phyloP scores from a whole-genome alignment of 2,797 vertebrate species.

The Podarcis siculus region DNA sequence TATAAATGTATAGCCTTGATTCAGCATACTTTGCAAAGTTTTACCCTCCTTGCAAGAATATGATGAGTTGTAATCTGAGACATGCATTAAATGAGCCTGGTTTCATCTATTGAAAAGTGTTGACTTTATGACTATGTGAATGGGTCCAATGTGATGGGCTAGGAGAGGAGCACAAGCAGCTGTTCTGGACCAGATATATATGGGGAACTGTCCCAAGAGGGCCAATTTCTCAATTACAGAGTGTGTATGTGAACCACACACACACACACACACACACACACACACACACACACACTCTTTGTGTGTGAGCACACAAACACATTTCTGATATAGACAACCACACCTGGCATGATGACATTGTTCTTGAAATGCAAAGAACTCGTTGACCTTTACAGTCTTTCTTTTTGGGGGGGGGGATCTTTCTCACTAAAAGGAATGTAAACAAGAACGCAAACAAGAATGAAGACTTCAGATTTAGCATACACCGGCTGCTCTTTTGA shows the following conservation, averaged over 20 bases:
- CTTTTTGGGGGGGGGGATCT: background rate
- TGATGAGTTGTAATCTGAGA: background rate
- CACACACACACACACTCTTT: background rate
- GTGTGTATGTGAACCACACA: background rate
- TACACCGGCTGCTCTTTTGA: background rate
- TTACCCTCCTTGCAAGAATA: background rate
- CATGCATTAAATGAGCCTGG: background rate
- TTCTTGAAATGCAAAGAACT: background rate
- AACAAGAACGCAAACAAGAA: background rate
- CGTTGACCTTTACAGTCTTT: background rate
- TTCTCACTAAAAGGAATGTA: background rate
- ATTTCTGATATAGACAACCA: background rate
- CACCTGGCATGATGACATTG: background rate
- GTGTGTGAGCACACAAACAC: background rate
- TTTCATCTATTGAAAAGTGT: background rate
- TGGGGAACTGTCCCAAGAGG: background rate
- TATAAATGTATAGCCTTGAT: no score
- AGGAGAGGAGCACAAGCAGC: background rate
- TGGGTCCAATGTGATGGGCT: no score
- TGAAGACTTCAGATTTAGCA: background rate
- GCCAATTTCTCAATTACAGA: background rate
- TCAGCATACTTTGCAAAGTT: background rate
- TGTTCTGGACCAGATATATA: background rate
- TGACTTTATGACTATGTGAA: background rate
- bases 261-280: background rate